These are phyloP conservation scores for Gobio gobio DNA, from an alignment of 2,113 vertebrate species.

Conservation along the genomic window DNA sequence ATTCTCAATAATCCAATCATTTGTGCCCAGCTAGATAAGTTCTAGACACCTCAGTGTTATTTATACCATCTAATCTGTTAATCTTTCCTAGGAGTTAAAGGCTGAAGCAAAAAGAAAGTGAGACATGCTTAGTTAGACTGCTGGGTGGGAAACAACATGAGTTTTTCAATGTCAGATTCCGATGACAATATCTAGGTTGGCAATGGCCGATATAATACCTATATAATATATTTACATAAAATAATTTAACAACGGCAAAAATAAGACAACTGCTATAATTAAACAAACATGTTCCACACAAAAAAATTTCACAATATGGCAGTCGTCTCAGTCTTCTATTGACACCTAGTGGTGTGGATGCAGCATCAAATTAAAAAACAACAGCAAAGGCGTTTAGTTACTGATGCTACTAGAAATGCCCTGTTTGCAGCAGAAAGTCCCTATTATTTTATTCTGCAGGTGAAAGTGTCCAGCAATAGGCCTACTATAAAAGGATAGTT, in stretches of 20 bases:
- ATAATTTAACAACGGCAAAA: not conserved
- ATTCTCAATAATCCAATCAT: conserved; percentile 54
- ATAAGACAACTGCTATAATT: not conserved
- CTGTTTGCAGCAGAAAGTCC: not conserved
- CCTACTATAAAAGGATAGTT: not conserved
- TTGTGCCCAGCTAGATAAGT: not conserved
- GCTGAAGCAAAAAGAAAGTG: not conserved
- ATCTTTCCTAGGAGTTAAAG: conserved; percentile 39
- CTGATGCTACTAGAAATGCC: not conserved
- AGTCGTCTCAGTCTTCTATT: not conserved
- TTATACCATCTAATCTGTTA: conserved; percentile 65
- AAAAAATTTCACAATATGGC: not conserved
- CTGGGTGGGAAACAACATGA: not conserved
- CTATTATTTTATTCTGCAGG: not conserved
- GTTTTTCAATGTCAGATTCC: not conserved
- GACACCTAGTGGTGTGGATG: not conserved
- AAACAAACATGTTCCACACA: not conserved
- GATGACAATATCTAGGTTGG: not conserved
- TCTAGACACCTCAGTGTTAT: conserved; percentile 58
- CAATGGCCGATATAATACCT: not conserved
- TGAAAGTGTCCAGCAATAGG: not conserved
- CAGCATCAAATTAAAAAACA: not conserved
- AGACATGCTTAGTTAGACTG: not conserved
- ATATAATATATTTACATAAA: not conserved
- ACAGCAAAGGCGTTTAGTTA: not conserved